Base-by-base conservation (phyloP, 1,140 invertebrate species). In the honey bee (Apis mellifera) region DNA sequence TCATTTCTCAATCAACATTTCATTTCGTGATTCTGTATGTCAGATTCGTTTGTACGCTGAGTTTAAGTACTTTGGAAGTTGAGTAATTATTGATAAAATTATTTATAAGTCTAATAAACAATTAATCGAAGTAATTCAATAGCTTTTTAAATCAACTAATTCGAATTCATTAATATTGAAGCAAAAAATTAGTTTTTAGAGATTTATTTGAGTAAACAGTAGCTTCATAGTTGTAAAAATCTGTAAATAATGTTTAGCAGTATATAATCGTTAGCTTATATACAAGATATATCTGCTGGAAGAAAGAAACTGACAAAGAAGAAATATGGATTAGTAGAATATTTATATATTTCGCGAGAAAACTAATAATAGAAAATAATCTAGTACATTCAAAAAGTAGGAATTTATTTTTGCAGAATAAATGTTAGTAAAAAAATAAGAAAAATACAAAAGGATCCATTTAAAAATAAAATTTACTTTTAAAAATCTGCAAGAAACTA, bases 61-160 rank as follows among this genome's bases (percentile, higher is more conserved):
- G 19, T 54, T 13, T 54, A 52, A 73, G 71, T 32, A 26, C 32
- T 59, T 59, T 55, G 26, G 55, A 57, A 59, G 54, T 19, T 32
- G 26, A 73, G 32, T 59, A 21, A 73, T 55, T 57, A 55, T 73
- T 57, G 19, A 26, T 21, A 57, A 59, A 70, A 70, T 70, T 70
- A 9, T 48, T 70, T 70, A 50, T 19, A 26, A 70, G 50, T 19
- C 50, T 50, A 48, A 69, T 69, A 26, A 70, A 70, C 23, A 70
- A 54, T 23, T 70, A 70, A 26, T 50, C 50, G 69, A 54, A 19
- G 65, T 26, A 54, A 21, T 50, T 23, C 7, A 17, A 70, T 70
- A 26, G 50, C 70, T 57, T 72, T 13, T 21, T 13, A 42, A 57
- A 72, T 8, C 55, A 59, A 73, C 59, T 57, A 13, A 52, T 70